phyloP scores from a whole-genome alignment of 2,113 vertebrate species.

The Climacteris rufus region DNA sequence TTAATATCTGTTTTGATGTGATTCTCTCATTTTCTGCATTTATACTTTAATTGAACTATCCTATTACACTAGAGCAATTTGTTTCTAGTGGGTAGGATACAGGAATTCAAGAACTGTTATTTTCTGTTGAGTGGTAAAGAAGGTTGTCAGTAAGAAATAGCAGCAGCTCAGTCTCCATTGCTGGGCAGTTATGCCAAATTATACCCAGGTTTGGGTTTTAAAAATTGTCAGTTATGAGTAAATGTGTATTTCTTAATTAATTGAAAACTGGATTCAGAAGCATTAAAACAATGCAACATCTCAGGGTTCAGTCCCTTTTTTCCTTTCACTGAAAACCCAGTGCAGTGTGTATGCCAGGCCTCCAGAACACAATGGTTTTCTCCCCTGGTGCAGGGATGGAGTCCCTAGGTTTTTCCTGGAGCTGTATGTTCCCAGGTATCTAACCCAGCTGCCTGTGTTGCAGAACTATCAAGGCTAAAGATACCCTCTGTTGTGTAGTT shows the following conservation, averaged over 20 bases:
- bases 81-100: not conserved
- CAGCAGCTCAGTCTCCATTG: not conserved
- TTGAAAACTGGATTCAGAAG: not conserved
- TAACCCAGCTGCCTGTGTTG: not conserved
- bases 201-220: not conserved
- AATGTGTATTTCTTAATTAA: not conserved
- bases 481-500: not conserved
- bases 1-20: not conserved
- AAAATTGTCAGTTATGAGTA: not conserved
- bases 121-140: not conserved
- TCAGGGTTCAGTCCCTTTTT: not conserved
- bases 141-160: not conserved
- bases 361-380: not conserved
- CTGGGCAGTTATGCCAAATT: not conserved
- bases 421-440: not conserved
- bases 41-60: not conserved
- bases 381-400: not conserved
- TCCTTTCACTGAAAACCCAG: not conserved
- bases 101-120: not conserved
- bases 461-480: not conserved
- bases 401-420: not conserved
- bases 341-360: not conserved
- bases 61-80: not conserved
- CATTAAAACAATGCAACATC: not conserved
- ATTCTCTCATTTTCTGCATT: not conserved